Conservation (phyloP, 2,888 invertebrate genomes). For the Heterodera filipjevi region DNA sequence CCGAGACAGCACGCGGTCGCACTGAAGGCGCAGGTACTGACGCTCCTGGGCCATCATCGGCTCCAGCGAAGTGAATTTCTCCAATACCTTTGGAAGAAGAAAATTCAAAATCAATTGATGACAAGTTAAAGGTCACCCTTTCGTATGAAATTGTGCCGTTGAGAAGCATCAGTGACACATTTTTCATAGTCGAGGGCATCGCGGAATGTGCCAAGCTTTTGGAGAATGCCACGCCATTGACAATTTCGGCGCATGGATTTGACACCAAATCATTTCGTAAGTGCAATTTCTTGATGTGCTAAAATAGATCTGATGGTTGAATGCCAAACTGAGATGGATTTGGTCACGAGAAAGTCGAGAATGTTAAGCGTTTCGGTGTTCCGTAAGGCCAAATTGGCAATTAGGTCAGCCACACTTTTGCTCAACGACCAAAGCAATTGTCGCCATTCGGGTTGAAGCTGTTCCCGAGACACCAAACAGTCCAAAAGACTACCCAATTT, state of each 20-base stretch:
- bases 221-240: constrained; percentile 87
- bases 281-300: constrained; percentile 81
- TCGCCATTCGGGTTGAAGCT: constrained; percentile 41
- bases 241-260: constrained; percentile 67
- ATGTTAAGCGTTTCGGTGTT: constrained; percentile 3
- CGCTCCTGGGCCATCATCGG: constrained; percentile 84
- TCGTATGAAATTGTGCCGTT: constrained; percentile 80
- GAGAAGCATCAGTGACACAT: constrained; percentile 51
- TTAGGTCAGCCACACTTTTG: constrained; percentile 16
- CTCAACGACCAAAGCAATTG: constrained; percentile 18
- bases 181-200: constrained; percentile 57
- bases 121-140: constrained; percentile 66
- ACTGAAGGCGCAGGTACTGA: constrained; percentile 58
- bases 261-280: neutral
- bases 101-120: neutral
- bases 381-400: constrained; percentile 1
- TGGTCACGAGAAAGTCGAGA: constrained; percentile 16
- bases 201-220: constrained; percentile 88
- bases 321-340: neutral
- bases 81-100: constrained; percentile 73
- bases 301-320: constrained; percentile 67
- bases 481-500: constrained; percentile 54
- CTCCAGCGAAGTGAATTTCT: constrained; percentile 88
- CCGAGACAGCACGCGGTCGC: constrained; percentile 69
- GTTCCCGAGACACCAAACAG: constrained; percentile 63